These are phyloP conservation scores for Mylabris sibirica DNA, from an alignment of 2,888 invertebrate genomes.

Conservation along the genomic window DNA sequence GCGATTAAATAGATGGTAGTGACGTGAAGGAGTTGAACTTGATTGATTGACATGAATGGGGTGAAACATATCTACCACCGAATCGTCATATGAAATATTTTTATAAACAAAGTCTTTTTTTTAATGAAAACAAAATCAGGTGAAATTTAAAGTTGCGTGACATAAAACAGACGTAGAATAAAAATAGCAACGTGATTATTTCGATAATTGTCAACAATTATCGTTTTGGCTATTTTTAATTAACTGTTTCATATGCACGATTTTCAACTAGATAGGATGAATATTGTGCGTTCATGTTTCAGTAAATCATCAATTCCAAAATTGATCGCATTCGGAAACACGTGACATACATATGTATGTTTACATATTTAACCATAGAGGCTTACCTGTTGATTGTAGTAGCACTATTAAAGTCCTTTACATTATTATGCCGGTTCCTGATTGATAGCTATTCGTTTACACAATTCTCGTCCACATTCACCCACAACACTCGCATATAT, in stretches of 20 bases:
- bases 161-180: neutral
- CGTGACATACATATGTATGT: conserved; percentile 41
- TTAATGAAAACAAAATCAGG: neutral
- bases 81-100: neutral
- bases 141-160: neutral
- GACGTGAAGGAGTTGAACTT: conserved; percentile 3
- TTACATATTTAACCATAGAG: conserved; percentile 28
- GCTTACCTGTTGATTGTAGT: conserved; percentile 44
- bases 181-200: neutral
- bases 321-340: conserved; percentile 32
- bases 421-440: conserved; percentile 25
- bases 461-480: conserved; percentile 7
- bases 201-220: neutral
- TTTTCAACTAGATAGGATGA: neutral
- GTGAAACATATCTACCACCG: neutral
- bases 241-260: neutral
- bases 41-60: conserved; percentile 5
- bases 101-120: neutral
- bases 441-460: neutral
- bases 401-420: conserved; percentile 34
- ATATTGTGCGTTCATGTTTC: neutral
- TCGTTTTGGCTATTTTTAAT: neutral
- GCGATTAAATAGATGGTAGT: conserved; percentile 9
- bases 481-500: neutral
- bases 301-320: conserved; percentile 21